Evolutionary conservation across 2,888 invertebrate species (phyloP).

Genomic region (Azorinus chamasolen): DNA sequence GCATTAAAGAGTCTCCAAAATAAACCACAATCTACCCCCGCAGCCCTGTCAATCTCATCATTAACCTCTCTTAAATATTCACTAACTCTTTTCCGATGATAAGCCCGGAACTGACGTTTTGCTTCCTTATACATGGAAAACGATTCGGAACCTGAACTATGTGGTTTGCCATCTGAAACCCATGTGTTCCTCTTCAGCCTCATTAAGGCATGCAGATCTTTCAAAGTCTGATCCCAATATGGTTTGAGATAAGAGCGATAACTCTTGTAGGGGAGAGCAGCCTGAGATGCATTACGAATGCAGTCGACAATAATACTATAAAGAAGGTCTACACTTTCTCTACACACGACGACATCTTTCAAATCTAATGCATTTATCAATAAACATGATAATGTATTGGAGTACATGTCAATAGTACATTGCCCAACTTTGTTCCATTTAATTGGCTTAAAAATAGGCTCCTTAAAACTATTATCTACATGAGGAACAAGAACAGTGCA

Average conservation of each 20-base stretch:
- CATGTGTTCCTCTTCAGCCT: not conserved
- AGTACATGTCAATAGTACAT: too few relatives aligned
- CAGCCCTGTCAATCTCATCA: constrained; percentile 7
- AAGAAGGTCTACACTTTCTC: not conserved
- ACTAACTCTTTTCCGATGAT: not conserved
- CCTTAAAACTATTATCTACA: too few relatives aligned
- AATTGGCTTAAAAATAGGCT: too few relatives aligned
- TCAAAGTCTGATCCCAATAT: not conserved
- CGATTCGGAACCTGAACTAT: not conserved
- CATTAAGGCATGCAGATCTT: constrained; percentile 3
- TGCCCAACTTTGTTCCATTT: too few relatives aligned
- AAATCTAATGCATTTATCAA: too few relatives aligned
- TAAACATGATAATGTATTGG: too few relatives aligned
- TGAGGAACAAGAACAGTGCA: not conserved
- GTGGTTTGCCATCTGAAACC: constrained; percentile 4
- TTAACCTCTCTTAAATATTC: constrained; percentile 8
- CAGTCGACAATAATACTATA: not conserved
- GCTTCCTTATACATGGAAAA: constrained; percentile 1
- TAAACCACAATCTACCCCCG: not conserved
- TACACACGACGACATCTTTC: too few relatives aligned
- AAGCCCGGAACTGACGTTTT: not conserved
- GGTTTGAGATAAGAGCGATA: constrained; percentile 12
- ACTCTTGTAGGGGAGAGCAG: not conserved
- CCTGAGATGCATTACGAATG: not conserved
- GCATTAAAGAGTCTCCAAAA: constrained; percentile 4